A percentile compares a stretch with the other conserved stretches of the same genome.
phyloP scores from a whole-genome alignment of 2,113 vertebrate species.

The Electrona antarctica region DNA sequence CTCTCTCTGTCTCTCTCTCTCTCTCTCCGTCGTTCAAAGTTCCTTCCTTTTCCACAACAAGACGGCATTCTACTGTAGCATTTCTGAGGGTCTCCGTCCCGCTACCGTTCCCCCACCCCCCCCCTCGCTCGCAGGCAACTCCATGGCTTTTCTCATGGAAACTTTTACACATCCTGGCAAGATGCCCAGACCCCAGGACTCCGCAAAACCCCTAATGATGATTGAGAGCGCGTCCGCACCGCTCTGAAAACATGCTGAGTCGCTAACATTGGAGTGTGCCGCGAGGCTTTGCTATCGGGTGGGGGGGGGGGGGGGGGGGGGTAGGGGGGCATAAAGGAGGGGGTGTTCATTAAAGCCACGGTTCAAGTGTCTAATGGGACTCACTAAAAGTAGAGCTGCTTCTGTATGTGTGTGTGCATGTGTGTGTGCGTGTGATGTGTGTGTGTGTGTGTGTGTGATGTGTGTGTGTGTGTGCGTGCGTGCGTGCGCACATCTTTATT shows the following conservation, averaged over 20 bases:
- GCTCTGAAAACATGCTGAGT: conserved; percentile 84
- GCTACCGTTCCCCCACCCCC: conserved; percentile 33
- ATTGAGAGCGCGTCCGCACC: conserved; percentile 84
- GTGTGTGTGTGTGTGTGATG: conserved; percentile 3
- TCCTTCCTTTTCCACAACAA: conserved; percentile 34
- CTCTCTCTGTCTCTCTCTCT: neutral
- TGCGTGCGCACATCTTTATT: neutral
- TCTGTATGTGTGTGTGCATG: conserved; percentile 7
- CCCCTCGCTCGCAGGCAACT: conserved; percentile 74
- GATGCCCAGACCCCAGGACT: conserved; percentile 82
- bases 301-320: conserved; percentile 49
- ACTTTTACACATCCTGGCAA: conserved; percentile 89
- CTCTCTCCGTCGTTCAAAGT: neutral
- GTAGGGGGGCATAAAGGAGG: conserved; percentile 10
- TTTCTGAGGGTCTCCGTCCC: conserved; percentile 66
- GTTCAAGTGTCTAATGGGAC: conserved; percentile 69
- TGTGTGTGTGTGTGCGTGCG: conserved; percentile 6
- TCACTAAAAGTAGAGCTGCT: conserved; percentile 49
- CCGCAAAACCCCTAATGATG: conserved; percentile 84
- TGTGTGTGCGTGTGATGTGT: no score
- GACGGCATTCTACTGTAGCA: conserved; percentile 53
- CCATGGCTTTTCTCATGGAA: conserved; percentile 90
- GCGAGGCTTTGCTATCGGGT: conserved; percentile 62
- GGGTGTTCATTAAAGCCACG: conserved; percentile 52
- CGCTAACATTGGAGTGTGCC: conserved; percentile 75